Base-by-base conservation (phyloP, 1,140 invertebrate genomes). In the Calliopsis andreniformis region DNA sequence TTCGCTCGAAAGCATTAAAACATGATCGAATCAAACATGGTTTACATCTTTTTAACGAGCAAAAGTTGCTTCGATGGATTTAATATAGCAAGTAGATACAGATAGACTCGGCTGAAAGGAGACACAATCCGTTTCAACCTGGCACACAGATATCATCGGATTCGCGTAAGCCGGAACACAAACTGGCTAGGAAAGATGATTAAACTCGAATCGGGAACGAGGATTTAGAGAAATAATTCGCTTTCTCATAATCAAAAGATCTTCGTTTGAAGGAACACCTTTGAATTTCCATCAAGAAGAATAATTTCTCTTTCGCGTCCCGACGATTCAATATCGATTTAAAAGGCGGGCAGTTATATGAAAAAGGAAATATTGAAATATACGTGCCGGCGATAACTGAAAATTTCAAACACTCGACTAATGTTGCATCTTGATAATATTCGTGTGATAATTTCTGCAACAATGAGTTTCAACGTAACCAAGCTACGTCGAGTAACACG, bases 221-320 rank as follows among this genome's bases (percentile, higher is more conserved):
- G 18, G 59, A 32, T 23, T 66, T 76, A 55, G 66, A 47, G 66
- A 76, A 82, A 82, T 64, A 64, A 80, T 82, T 82, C 80, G 72
- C 78, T 80, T 80, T 77, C 78, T 49, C 42, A 51, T 4, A 51
- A 67, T 47, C 42, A 45, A 55, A 66, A 42, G 66, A 51, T 55
- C 25, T n/a, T 18, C 47, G 28, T 23, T 32, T 18, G 16, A 6
- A 35, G 39, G 16, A 25, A 5, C 8, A 10, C 3, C 28, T 18
- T 18, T 10, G 35, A 39, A 39, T 39, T 39, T 39, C 35, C 35
- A 39, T 39, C 35, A 10, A 39, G 10, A 39, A 39, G 10, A 5
- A 10, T 0, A 18, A 53, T n/a, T 67, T 28, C 39, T 20, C 39
- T 6, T 16, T 8, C 10, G 4, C 10, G 35, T n/a, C n/a, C n/a